These are phyloP conservation scores for Poecilia wingei DNA, from an alignment of 2,797 vertebrate genomes.

Conservation along the genomic window DNA sequence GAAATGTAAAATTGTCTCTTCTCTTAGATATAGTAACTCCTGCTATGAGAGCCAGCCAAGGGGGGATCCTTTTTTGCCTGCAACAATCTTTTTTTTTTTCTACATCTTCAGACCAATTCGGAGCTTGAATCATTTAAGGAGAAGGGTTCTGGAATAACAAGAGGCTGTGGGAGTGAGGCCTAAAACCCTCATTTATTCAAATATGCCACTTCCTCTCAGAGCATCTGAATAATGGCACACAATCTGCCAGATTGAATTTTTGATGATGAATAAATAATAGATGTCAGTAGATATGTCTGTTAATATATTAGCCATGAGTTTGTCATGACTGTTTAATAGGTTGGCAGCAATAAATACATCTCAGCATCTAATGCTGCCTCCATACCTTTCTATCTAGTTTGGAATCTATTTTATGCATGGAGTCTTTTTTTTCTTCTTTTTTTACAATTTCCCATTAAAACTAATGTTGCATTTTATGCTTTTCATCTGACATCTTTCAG, in stretches of 20 bases:
- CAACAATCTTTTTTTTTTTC: conserved; percentile 42
- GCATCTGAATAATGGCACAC: conserved; percentile 74
- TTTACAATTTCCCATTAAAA: conserved; percentile 30
- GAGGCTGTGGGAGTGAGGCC: conserved; percentile 51
- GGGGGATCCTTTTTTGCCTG: neutral
- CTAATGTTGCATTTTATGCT: conserved; percentile 3
- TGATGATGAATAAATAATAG: conserved; percentile 81
- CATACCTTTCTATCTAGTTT: conserved; percentile 24
- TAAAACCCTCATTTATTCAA: conserved; percentile 75
- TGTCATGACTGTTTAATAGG: conserved; percentile 71
- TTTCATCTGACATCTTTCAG: conserved; percentile 24
- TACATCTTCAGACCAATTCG: conserved; percentile 60
- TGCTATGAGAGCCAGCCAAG: conserved; percentile 7
- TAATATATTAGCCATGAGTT: conserved; percentile 77
- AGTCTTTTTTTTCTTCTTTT: conserved; percentile 3
- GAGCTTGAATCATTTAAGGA: conserved; percentile 64
- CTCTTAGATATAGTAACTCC: conserved; percentile 25
- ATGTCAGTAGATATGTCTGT: conserved; percentile 73
- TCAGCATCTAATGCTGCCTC: conserved; percentile 29
- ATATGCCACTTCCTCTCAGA: conserved; percentile 64
- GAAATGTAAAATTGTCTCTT: conserved; percentile 34
- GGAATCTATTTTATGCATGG: conserved; percentile 29
- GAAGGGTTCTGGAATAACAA: conserved; percentile 55
- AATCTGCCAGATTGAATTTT: conserved; percentile 78
- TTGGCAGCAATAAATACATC: conserved; percentile 61